Evolutionary conservation across 2,113 vertebrate species (phyloP).

Genomic region (Cranoglanis bouderius): DNA sequence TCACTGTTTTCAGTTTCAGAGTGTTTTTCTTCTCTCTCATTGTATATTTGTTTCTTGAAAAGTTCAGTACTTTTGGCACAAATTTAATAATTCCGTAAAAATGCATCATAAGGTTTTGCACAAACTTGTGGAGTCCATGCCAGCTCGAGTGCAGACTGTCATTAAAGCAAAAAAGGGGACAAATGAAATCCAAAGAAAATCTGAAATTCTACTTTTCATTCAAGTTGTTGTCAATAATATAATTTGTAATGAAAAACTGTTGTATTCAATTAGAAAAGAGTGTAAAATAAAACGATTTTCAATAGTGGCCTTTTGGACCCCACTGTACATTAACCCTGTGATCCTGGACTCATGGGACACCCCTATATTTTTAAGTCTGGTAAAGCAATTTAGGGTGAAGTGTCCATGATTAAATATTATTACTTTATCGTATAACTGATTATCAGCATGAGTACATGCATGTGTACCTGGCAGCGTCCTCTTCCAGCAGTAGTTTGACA

Average conservation of each 20-base stretch:
- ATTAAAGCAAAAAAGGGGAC: background rate
- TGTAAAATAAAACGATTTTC: background rate
- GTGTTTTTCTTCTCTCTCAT: too few relatives aligned
- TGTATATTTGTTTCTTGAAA: too few relatives aligned
- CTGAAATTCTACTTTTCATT: background rate
- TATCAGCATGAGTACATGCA: background rate
- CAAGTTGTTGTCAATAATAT: background rate
- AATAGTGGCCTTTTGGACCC: background rate
- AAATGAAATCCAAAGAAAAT: background rate
- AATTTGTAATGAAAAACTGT: background rate
- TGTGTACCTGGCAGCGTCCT: slow-evolving; percentile 86
- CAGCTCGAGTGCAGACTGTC: background rate
- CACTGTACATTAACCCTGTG: background rate
- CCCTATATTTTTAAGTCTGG: background rate
- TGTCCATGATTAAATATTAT: too few relatives aligned
- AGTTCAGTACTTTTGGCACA: too few relatives aligned
- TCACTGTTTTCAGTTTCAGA: too few relatives aligned
- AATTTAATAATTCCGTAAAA: too few relatives aligned
- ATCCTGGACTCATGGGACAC: background rate
- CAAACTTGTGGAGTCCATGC: background rate
- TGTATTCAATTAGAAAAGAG: background rate
- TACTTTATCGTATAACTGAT: background rate
- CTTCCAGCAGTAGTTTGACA: slow-evolving; percentile 92
- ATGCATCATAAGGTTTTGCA: too few relatives aligned
- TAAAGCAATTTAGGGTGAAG: background rate